phyloP scores from a whole-genome alignment of 2,113 vertebrate species.

The Phyllostomus hastatus region DNA sequence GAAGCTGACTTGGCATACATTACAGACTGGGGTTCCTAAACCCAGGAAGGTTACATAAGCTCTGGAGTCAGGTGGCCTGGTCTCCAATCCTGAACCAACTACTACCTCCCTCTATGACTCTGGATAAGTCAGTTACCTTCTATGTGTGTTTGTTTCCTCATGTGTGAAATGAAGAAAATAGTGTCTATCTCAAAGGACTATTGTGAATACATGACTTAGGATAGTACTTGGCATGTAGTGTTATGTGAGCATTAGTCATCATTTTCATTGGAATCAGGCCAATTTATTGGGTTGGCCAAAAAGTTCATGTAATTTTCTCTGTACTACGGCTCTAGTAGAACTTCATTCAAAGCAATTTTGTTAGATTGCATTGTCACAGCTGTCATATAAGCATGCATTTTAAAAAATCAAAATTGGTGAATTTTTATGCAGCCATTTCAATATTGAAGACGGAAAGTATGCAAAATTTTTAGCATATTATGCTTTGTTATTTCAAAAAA shows the following conservation, averaged over 20 bases:
- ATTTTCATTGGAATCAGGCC: neutral
- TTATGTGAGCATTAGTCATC: neutral
- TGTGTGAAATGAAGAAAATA: neutral
- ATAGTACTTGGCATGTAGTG: neutral
- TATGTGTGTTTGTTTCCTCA: neutral
- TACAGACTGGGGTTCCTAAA: neutral
- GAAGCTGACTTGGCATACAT: accelerated
- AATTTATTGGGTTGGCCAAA: neutral
- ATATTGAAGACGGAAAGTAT: too few species aligned
- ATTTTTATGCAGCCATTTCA: too few species aligned
- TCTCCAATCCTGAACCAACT: neutral
- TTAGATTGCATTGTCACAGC: too few species aligned
- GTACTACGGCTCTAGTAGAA: too few species aligned
- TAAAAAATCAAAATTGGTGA: too few species aligned
- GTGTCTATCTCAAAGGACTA: accelerated
- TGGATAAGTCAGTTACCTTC: neutral
- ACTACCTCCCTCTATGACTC: neutral
- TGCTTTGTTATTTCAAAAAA: too few species aligned
- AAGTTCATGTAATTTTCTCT: too few species aligned
- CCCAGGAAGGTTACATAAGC: neutral
- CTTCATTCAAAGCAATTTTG: too few species aligned
- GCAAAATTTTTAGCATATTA: too few species aligned
- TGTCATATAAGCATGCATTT: too few species aligned
- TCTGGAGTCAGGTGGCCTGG: neutral
- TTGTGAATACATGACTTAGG: neutral